Percentiles rank a stretch among this genome's conserved stretches.
Conservation (phyloP, 2,888 invertebrate species). For the Herminia tarsipennalis region DNA sequence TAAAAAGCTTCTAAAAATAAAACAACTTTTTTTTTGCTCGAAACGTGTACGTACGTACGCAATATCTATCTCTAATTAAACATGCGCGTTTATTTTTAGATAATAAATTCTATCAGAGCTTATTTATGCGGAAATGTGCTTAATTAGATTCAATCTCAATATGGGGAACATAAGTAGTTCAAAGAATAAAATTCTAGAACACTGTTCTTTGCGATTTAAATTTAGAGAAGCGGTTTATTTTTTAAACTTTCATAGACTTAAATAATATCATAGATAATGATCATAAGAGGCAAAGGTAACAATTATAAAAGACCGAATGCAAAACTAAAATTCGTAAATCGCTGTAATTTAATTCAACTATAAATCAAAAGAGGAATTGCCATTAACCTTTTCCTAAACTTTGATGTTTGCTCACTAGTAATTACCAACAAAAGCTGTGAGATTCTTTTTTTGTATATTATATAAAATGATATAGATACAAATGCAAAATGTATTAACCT, state of each 20-base stretch:
- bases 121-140: too few species aligned
- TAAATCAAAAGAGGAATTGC: constrained; percentile 31
- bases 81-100: not conserved
- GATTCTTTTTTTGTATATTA: too few species aligned
- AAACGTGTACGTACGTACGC: too few species aligned
- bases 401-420: constrained; percentile 19
- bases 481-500: not conserved
- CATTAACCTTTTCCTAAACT: constrained; percentile 32
- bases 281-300: constrained; percentile 17
- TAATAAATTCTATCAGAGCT: too few species aligned
- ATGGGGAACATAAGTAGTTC: too few species aligned
- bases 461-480: constrained; percentile 9
- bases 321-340: constrained; percentile 13
- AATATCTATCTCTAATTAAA: too few species aligned
- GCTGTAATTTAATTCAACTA: constrained; percentile 20
- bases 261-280: constrained; percentile 6
- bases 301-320: constrained; percentile 16
- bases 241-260: not conserved
- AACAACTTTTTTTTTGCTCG: not conserved
- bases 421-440: constrained; percentile 24
- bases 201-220: too few species aligned
- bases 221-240: too few species aligned
- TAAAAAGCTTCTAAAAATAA: constrained; percentile 1
- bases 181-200: too few species aligned
- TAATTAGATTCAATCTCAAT: too few species aligned